These are phyloP conservation scores for Egretta garzetta DNA, from an alignment of 2,113 vertebrate genomes.

Conservation along the genomic window DNA sequence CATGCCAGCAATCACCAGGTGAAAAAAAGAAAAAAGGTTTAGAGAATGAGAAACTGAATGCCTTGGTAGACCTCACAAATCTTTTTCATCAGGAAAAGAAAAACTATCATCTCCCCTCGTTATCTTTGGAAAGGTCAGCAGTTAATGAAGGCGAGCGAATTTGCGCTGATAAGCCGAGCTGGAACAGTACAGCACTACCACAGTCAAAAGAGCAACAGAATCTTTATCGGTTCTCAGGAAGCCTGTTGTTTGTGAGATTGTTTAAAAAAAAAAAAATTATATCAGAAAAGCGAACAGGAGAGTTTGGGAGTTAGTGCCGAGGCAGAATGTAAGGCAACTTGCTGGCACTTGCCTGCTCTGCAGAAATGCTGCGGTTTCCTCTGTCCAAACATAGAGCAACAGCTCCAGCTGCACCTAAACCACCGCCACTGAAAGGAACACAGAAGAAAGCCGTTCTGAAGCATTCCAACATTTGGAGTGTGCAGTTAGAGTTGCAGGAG, in stretches of 20 bases:
- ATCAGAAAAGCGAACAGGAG: background rate
- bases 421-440: background rate
- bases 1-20: background rate
- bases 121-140: constrained; percentile 65
- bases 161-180: constrained; percentile 18
- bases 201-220: constrained; percentile 20
- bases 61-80: background rate
- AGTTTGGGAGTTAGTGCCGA: background rate
- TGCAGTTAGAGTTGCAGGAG: background rate
- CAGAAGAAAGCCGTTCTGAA: background rate
- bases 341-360: background rate
- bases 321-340: background rate
- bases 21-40: background rate
- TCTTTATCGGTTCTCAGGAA: constrained; percentile 45
- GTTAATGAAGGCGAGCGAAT: constrained; percentile 67
- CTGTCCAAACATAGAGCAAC: background rate
- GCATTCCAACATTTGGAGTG: background rate
- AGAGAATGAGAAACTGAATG: background rate
- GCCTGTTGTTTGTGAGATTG: constrained; percentile 37
- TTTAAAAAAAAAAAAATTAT: constrained; percentile 7
- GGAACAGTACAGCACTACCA: background rate
- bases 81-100: constrained; percentile 55
- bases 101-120: constrained; percentile 37
- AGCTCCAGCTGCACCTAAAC: background rate
- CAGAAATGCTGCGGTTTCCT: constrained; percentile 8